Evolutionary conservation across 2,113 vertebrate genomes (phyloP), one percentile per base, ranked within the genome.

Genomic region (Notechis scutatus): DNA sequence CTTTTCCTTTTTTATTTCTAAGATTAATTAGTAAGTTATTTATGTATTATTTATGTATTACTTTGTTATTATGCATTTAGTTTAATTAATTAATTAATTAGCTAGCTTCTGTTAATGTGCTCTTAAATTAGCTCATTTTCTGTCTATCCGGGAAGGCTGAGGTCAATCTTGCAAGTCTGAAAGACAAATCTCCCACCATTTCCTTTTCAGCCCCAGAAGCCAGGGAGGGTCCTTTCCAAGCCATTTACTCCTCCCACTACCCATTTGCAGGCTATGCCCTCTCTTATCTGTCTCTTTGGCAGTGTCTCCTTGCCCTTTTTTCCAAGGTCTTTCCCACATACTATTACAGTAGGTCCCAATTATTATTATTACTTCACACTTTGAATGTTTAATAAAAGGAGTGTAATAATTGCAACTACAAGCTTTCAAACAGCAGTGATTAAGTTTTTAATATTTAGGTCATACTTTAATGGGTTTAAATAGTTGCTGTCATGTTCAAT

Each of bases 381-480:
- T 86, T 89, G 56, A 95, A 64, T 0, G 3, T 45, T 81, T 29
- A 74, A 88, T 94, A 81, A 81, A 93, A 74, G 45, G 6, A 39
- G 3, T 54, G 4, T 23, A 94, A 47, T 55, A 94, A 64, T 42
- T 92, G 52, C 7, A 93, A 91, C 69, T 92, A 3, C 39, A 93
- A 95, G 10, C 21, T 74, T 93, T 26, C 61, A 89, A 95, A 92
- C 24, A 92, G 42, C 20, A 92, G 39, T 89, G 3, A 88, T 93
- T 92, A 95, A 89, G 18, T 74, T 93, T 96, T 94, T 86, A 93
- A 81, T 92, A 94, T 93, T 95, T 94, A 95, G 93, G 39, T 94
- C 26, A 34, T 5, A 26, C 93, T 95, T 42, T 92, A 85, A 93
- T 85, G 20, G 23, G 0, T 61, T 95, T 94, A 87, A 93, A 91